Base-by-base conservation (phyloP, 2,888 invertebrate genomes). In the Philonicus albiceps region DNA sequence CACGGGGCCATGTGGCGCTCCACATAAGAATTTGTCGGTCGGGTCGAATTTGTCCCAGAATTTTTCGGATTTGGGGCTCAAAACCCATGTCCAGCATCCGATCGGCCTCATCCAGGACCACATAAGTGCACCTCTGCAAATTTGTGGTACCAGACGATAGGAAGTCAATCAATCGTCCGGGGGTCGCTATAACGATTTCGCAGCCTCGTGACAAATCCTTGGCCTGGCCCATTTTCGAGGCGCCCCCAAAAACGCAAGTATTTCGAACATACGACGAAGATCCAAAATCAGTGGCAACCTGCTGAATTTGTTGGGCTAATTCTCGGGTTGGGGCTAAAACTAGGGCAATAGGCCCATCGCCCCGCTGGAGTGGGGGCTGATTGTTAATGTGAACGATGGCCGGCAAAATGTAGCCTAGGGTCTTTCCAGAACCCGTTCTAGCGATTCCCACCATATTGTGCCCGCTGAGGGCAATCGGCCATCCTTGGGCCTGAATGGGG, bases 1-100 rank as follows among this genome's bases (percentile, higher is more conserved):
- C 99, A 91, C 98, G 98, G 0, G 99, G 99, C 99, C 99, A 99
- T 30, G 99, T 99, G 0, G 99, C 99, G 88, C 98, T 98, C 98
- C 98, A 99, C 99, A 99, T 99, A 85, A 99, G 94, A 6, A 98
- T 98, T 92, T 99, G 99, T 90, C 99, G 94, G 91, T 98, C 98
- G 75, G 98, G 98, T 89, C 98, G 94, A 90, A 98, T 97, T 93
- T 98, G 98, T 91, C 97, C 97, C 89, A 98, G 95, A 90, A 98
- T 98, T 92, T 98, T 98, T 86, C 98, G 94, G 88, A 98, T 98
- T 92, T 98, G 98, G 8, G 98, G 98, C 91, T 98, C 98, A 92
- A 99, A 99, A 89, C 98, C 98, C 98, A 99, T 99, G 93, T 99
- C 98, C 90, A 98, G 94, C 98, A 98, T 99, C 85, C 98, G 94